Evolutionary conservation across 2,113 vertebrate genomes (phyloP).

Genomic region (Sterrhoptilus dennistouni): DNA sequence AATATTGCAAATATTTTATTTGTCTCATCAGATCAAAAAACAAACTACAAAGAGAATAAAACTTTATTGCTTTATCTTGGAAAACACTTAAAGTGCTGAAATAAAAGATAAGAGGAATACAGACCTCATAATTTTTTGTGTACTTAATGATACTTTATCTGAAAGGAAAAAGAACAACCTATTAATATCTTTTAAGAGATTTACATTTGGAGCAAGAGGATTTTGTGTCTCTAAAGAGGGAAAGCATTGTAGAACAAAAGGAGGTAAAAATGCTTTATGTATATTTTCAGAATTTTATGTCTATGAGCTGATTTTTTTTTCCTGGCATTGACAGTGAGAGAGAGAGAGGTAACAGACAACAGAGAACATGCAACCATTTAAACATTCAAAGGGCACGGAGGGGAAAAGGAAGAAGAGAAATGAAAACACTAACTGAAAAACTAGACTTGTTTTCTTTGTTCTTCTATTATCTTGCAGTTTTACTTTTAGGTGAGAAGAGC

Average conservation of each 20-base stretch:
- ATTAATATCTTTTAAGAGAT: not conserved
- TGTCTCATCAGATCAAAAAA: not conserved
- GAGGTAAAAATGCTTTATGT: not conserved
- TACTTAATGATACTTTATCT: not conserved
- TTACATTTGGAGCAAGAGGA: rapidly evolving
- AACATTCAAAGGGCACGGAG: not conserved
- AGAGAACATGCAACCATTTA: not conserved
- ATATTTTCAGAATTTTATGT: not conserved
- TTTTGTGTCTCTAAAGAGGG: not conserved
- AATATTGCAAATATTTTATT: not conserved
- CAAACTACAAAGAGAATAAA: not conserved
- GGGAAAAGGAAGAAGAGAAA: not conserved
- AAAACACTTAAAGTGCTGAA: not conserved
- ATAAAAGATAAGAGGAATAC: not conserved
- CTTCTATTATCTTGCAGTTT: not conserved
- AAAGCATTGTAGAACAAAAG: not conserved
- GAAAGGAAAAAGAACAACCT: not conserved
- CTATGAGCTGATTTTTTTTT: not conserved
- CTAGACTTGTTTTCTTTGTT: not conserved
- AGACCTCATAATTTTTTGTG: not conserved
- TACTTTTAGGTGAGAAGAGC: not conserved
- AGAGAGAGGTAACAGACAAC: not conserved
- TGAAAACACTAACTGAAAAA: not conserved
- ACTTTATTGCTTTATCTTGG: not conserved
- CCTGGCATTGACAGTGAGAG: not conserved